Base-by-base conservation (phyloP, 2,888 invertebrate genomes). In the Temnothorax rugatulus region DNA sequence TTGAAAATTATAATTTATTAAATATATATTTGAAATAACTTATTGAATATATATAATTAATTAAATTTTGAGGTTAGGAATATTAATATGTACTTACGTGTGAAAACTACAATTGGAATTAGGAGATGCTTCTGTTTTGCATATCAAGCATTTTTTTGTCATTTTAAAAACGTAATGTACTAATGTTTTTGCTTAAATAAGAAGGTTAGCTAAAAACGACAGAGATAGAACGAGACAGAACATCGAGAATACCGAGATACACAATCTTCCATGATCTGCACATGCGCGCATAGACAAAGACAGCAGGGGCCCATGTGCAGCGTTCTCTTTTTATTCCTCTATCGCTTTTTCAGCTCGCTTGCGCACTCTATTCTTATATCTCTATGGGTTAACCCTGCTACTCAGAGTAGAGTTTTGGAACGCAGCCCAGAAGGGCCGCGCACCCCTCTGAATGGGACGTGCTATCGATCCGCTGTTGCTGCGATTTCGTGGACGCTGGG, bases 101-200 rank as follows among this genome's bases (percentile, higher is more conserved):
- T 74, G 74, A 47, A 57, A 74, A 74, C 57, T 74, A 38, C 57
- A 38, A 54, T 38, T 47, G 38, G 38, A 54, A 34, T 8, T 34
- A 54, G 74, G 59, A 74, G 29, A 54, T 74, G 74, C 54, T 74
- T 74, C 74, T 57, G n/a, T 47, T 57, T 54, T 57, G 25, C 74
- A 74, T 38, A 74, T 21, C n/a, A 74, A 29, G 59, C 54, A 74
- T 44, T 54, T 74, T 74, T 74, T 74, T 47, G 74, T 52, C 59
- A 74, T 74, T 9, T 54, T 74, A 25, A 25, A 29, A 57, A 25
- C 47, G 15, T 25, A 4, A 57, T 1, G n/a, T 13, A 57, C 9
- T 54, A 54, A 13, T 59, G 29, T 59, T 13, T 13, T 54, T 57
- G 4, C 25, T 25, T 25, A 57, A 57, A 25, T 57, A 25, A 25